These are phyloP conservation scores for Thamnophis elegans DNA, from an alignment of 2,797 vertebrate genomes.

Conservation along the genomic window DNA sequence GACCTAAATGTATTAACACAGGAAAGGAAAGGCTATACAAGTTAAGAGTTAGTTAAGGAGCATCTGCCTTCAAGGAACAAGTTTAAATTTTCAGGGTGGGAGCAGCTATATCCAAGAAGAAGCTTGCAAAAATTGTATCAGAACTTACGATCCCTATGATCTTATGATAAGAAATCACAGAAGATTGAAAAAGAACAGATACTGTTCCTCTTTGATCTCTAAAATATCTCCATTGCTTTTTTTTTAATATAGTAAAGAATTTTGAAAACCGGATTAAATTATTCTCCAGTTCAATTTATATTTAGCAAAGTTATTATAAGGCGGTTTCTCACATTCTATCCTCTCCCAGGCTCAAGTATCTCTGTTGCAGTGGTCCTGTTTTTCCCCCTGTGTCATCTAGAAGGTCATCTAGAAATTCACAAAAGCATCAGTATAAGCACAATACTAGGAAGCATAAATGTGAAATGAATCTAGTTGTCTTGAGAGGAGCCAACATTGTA, in stretches of 20 bases:
- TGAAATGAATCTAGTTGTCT: not conserved
- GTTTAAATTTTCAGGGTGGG: not conserved
- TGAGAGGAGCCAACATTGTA: not conserved
- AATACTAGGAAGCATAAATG: not conserved
- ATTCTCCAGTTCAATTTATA: not conserved
- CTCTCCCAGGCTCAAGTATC: not conserved
- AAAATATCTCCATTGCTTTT: not conserved
- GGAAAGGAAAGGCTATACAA: not conserved
- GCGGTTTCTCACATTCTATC: not conserved
- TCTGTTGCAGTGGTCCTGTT: not conserved
- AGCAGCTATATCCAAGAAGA: not conserved
- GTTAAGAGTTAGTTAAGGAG: not conserved
- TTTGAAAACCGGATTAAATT: not conserved
- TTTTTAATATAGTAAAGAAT: not conserved
- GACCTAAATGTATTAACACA: not conserved
- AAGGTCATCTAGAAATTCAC: not conserved
- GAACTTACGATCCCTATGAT: not conserved
- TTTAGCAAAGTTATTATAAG: not conserved
- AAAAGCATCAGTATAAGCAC: not conserved
- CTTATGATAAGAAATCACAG: not conserved
- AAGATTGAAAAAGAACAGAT: not conserved
- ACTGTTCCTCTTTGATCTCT: not conserved
- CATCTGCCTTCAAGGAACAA: not conserved
- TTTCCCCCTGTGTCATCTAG: not conserved
- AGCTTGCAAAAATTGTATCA: not conserved